Evolutionary conservation across 2,888 invertebrate genomes (phyloP), one percentile per base, ranked within the genome.

Genomic region (Tuta absoluta): DNA sequence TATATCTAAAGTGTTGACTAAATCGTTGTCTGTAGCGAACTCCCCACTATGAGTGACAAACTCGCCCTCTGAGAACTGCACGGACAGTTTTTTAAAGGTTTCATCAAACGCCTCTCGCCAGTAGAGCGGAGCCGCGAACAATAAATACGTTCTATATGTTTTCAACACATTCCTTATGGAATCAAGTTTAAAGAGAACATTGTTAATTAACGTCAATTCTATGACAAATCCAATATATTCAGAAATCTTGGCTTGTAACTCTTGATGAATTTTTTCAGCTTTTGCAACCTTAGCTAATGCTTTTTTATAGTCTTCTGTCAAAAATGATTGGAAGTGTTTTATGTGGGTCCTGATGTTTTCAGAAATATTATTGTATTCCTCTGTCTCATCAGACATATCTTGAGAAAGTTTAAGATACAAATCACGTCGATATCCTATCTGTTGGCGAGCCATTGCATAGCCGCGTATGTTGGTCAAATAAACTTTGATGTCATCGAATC

Each of bases 401-500:
- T 84, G 78, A 17, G 89, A 82, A 68, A 91, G 82, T 75, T 88
- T 90, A 66, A 90, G 70, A 64, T 87, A 78, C 28, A 91, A 76
- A 71, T 91, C 91, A 60, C 82, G 80, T 7, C 91, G 78, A 68
- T 91, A 91, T 37, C 91, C 91, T 58, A 90, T 88, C 75, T 93
- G 86, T 62, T 93, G 86, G 4, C 91, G 85, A 67, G 86, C 86
- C 82, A 90, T 91, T 11, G 93, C 86, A 69, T 92, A 91, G n/a
- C 79, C 74, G 33, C 92, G 85, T 63, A 91, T 89, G 65, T 93
- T 92, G 38, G 86, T 86, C 3, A 94, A 78, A 74, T 95, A 95
- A 10, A 93, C 87, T 69, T 91, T 87, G 60, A 93, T 87, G 67
- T 93, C 93, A 68, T 94, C 93, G 69, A 91, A 92, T 71, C 93